Conservation (phyloP, 1,140 invertebrate species). For the Magallana gigas region DNA sequence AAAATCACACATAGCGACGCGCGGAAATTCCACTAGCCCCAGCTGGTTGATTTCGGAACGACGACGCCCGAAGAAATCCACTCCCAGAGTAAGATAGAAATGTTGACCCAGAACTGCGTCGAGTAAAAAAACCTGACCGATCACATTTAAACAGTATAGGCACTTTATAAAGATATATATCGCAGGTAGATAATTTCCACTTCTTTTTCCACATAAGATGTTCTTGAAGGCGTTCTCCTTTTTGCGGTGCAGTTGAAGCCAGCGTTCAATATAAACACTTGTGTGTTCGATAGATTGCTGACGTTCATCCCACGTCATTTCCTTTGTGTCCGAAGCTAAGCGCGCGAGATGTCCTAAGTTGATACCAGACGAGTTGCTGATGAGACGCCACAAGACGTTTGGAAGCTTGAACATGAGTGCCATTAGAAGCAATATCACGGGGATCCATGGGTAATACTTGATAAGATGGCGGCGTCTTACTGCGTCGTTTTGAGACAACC, state of each 20-base stretch:
- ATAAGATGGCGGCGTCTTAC: constrained; percentile 62
- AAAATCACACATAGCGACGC: constrained; percentile 81
- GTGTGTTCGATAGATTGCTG: constrained; percentile 67
- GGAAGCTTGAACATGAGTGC: constrained; percentile 79
- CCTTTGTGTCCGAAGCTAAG: constrained; percentile 53
- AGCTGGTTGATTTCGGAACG: constrained; percentile 76
- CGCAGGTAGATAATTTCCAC: constrained; percentile 79
- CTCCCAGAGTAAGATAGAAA: constrained; percentile 76
- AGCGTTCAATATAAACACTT: constrained; percentile 69
- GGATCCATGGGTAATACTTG: constrained; percentile 80
- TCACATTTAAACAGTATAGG: constrained; percentile 79
- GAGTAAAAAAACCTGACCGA: constrained; percentile 80
- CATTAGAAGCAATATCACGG: constrained; percentile 79
- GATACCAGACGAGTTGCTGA: constrained; percentile 67
- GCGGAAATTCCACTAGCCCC: constrained; percentile 77
- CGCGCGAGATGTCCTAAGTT: constrained; percentile 66
- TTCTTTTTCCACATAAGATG: constrained; percentile 75
- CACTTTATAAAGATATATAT: constrained; percentile 81
- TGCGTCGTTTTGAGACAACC: constrained; percentile 65
- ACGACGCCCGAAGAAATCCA: constrained; percentile 77
- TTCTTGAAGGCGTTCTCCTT: constrained; percentile 65
- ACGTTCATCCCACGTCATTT: constrained; percentile 62
- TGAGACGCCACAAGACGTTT: constrained; percentile 78
- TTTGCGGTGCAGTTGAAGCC: constrained; percentile 68
- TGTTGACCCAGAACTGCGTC: constrained; percentile 79